These are phyloP conservation scores for Propithecus perrieri DNA, from an alignment of 2,797 vertebrate genomes.

Conservation along the genomic window DNA sequence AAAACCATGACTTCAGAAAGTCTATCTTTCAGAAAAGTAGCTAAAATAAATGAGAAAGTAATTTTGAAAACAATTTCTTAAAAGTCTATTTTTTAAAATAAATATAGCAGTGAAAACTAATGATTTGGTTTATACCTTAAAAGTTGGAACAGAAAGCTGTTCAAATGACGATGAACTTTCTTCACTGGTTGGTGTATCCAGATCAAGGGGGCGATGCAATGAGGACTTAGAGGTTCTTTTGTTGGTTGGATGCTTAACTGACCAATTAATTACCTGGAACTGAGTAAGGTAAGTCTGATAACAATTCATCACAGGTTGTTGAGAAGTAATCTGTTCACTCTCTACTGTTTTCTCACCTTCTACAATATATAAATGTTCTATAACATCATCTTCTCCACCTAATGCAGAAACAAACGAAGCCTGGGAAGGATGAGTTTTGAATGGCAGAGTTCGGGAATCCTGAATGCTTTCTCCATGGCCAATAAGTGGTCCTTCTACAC, in stretches of 20 bases:
- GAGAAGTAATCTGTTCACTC: constrained; percentile 90
- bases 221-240: constrained; percentile 99
- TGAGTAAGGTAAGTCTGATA: constrained; percentile 97
- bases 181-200: constrained; percentile 98
- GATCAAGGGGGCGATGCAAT: constrained; percentile 95
- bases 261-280: constrained; percentile 97
- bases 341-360: constrained; percentile 92
- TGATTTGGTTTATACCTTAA: constrained; percentile 90
- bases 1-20: background rate
- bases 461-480: constrained; percentile 90
- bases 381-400: constrained; percentile 93
- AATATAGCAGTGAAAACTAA: background rate
- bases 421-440: constrained; percentile 95
- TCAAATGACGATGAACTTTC: constrained; percentile 96
- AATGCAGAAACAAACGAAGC: constrained; percentile 98
- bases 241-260: constrained; percentile 96
- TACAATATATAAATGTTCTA: constrained; percentile 86
- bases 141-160: constrained; percentile 94
- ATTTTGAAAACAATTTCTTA: constrained; percentile 16
- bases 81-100: constrained; percentile 26
- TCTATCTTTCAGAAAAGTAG: background rate
- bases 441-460: constrained; percentile 89
- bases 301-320: constrained; percentile 95
- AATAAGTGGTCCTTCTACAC: constrained; percentile 95
- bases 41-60: background rate